These are phyloP conservation scores for Girardinus metallicus DNA, from an alignment of 2,797 vertebrate species.

Conservation along the genomic window DNA sequence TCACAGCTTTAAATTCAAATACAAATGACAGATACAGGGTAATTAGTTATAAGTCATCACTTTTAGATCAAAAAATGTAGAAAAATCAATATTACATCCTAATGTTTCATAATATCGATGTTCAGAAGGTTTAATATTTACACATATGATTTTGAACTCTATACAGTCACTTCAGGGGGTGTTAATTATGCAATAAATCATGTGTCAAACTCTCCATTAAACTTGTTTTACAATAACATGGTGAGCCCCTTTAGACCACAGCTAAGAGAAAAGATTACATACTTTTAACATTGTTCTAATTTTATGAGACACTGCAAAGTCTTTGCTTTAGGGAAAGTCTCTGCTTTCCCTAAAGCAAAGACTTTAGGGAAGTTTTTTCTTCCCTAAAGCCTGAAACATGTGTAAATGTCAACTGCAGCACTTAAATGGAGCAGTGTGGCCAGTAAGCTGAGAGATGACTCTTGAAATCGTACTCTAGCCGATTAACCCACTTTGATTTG, in stretches of 20 bases:
- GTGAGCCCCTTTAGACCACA: conserved; percentile 42
- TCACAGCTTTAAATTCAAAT: not conserved
- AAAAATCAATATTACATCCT: not conserved
- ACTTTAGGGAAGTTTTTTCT: not conserved
- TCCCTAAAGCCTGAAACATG: not conserved
- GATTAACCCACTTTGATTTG: conserved; percentile 72
- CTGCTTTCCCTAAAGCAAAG: too few species aligned
- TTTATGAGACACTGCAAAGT: too few species aligned
- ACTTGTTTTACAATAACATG: conserved; percentile 72
- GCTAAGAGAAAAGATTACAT: conserved; percentile 25
- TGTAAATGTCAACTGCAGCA: not conserved
- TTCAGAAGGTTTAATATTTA: not conserved
- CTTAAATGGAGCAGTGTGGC: conserved; percentile 33
- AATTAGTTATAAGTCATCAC: not conserved
- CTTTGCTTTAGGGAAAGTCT: too few species aligned
- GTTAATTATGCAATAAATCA: conserved; percentile 67
- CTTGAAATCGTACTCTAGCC: conserved; percentile 43
- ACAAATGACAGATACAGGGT: not conserved
- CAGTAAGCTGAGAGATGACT: conserved; percentile 40
- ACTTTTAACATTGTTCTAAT: too few species aligned
- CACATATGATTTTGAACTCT: conserved; percentile 32
- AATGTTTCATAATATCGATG: not conserved
- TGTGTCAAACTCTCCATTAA: conserved; percentile 70
- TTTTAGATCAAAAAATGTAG: not conserved
- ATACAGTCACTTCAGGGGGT: conserved; percentile 34